A percentile compares a stretch with the other conserved stretches of the same genome.
phyloP scores from a whole-genome alignment of 2,797 vertebrate genomes.

The Danio kyathit region DNA sequence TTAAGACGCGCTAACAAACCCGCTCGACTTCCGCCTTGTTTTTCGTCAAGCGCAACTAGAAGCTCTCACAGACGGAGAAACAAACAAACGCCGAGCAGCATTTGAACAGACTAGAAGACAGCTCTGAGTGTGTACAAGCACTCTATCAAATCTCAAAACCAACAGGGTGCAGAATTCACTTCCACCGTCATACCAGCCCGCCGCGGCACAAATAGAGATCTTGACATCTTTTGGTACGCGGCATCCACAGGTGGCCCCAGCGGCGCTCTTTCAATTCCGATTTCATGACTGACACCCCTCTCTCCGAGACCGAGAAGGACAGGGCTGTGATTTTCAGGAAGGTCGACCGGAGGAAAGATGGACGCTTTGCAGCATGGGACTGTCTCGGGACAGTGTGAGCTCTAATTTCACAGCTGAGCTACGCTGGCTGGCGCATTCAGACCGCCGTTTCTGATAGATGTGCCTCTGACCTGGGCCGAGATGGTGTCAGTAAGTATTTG shows the following conservation, averaged over 20 bases:
- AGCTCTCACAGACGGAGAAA: not conserved
- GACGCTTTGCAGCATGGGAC: constrained; percentile 57
- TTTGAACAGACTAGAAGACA: constrained; percentile 26
- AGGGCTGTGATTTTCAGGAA: constrained; percentile 65
- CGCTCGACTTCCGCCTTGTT: not conserved
- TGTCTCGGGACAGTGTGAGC: constrained; percentile 70
- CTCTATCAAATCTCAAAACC: constrained; percentile 68
- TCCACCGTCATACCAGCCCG: constrained; percentile 66
- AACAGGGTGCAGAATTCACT: constrained; percentile 71
- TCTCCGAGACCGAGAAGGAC: constrained; percentile 68
- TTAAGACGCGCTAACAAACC: not conserved
- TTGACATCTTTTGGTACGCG: constrained; percentile 74
- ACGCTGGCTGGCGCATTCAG: constrained; percentile 61
- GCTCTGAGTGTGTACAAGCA: constrained; percentile 57
- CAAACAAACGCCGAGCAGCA: constrained; percentile 3
- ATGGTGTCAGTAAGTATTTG: constrained; percentile 51
- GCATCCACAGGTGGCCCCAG: constrained; percentile 78
- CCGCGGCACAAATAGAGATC: constrained; percentile 74
- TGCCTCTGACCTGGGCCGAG: constrained; percentile 61
- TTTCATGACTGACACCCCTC: constrained; percentile 74
- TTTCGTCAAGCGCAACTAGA: not conserved
- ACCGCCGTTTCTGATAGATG: constrained; percentile 65
- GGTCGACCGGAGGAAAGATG: constrained; percentile 70
- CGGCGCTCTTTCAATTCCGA: constrained; percentile 64
- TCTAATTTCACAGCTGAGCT: constrained; percentile 81